Conservation (phyloP, 2,113 vertebrate genomes). For the Spizaetus ornatus region DNA sequence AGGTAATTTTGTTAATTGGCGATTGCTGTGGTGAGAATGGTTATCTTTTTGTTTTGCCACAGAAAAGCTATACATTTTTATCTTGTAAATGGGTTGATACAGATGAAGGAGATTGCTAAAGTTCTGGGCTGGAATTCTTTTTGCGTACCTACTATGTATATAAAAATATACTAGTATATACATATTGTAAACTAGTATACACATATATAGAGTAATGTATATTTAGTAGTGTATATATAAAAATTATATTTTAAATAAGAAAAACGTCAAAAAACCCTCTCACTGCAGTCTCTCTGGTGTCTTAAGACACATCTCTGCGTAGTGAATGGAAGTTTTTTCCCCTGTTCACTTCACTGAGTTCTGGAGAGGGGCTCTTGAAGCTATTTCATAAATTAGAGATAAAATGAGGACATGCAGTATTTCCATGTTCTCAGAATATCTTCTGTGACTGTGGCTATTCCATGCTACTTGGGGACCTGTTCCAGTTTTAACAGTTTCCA, state of each 20-base stretch:
- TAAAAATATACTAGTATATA: neutral
- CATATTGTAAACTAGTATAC: neutral
- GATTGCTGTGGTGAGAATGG: neutral
- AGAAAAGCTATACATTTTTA: neutral
- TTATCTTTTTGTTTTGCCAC: neutral
- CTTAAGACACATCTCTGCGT: neutral
- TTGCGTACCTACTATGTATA: neutral
- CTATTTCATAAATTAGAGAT: constrained; percentile 14
- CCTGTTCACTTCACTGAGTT: neutral
- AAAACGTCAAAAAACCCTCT: neutral
- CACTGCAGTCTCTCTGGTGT: neutral
- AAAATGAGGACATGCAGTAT: constrained; percentile 15
- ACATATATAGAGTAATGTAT: too few species aligned
- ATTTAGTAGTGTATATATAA: neutral
- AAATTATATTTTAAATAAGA: neutral
- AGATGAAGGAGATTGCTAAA: neutral
- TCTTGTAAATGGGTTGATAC: neutral
- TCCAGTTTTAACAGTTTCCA: constrained; percentile 48
- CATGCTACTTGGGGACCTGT: constrained; percentile 33
- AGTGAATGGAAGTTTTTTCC: neutral
- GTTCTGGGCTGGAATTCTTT: neutral
- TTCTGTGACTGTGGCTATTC: constrained; percentile 38
- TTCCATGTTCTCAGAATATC: constrained; percentile 25
- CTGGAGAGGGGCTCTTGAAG: neutral
- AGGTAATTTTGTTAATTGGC: neutral